Evolutionary conservation across 2,113 vertebrate genomes (phyloP).

Genomic region (Ursus arctos): DNA sequence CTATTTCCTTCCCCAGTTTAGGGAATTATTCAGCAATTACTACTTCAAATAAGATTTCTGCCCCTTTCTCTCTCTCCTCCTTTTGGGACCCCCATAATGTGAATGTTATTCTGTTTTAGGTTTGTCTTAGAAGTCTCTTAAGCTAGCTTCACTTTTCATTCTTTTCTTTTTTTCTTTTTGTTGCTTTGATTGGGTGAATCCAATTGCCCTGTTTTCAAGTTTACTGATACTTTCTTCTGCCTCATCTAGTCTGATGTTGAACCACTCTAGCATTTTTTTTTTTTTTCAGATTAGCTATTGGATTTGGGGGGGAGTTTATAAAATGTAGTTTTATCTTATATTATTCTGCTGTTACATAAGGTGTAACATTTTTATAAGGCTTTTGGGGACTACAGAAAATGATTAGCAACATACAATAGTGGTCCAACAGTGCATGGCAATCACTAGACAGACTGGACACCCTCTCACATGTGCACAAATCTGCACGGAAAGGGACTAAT

Average conservation of each 20-base stretch:
- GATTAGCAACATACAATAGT: too few relatives aligned
- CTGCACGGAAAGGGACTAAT: too few relatives aligned
- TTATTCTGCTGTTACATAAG: too few relatives aligned
- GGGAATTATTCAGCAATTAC: neutral
- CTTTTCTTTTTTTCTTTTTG: neutral
- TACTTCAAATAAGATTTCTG: neutral
- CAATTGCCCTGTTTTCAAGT: neutral
- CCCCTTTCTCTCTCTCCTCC: neutral
- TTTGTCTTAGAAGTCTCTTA: neutral
- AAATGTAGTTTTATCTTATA: too few relatives aligned
- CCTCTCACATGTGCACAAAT: too few relatives aligned
- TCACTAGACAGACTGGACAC: too few relatives aligned
- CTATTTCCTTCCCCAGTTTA: neutral
- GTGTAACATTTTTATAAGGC: too few relatives aligned
- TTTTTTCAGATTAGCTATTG: neutral
- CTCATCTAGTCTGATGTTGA: neutral
- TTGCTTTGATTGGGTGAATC: neutral
- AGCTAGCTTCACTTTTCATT: neutral
- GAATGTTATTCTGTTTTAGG: neutral
- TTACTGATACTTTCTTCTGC: neutral
- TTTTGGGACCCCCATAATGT: neutral
- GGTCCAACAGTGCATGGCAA: too few relatives aligned
- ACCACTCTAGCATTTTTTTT: neutral
- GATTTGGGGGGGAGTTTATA: too few relatives aligned
- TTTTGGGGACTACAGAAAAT: too few relatives aligned